phyloP scores from a whole-genome alignment of 2,888 invertebrate genomes.

The Orthosia incerta region DNA sequence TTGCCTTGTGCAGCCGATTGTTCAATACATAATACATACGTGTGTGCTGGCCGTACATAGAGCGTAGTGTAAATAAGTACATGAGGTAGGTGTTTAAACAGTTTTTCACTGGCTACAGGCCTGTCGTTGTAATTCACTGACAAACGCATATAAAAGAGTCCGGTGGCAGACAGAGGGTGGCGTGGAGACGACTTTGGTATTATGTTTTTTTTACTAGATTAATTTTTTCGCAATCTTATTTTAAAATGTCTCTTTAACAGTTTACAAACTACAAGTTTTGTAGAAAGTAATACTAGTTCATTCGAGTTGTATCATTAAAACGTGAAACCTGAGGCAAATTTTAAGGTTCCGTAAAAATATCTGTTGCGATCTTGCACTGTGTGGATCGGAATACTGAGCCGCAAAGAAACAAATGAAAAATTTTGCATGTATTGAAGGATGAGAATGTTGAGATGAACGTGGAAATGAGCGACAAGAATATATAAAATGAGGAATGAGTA shows the following conservation, averaged over 20 bases:
- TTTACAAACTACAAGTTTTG: neutral
- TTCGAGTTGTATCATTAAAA: too few species aligned
- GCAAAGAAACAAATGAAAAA: too few species aligned
- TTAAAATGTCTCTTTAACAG: neutral
- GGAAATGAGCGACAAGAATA: too few species aligned
- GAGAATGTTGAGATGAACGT: too few species aligned
- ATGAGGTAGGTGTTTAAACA: constrained; percentile 78
- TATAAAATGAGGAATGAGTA: too few species aligned
- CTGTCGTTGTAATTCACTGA: constrained; percentile 90
- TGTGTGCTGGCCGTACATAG: constrained; percentile 44
- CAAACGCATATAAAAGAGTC: constrained; percentile 90
- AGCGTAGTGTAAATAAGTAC: constrained; percentile 66
- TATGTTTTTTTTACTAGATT: constrained; percentile 6
- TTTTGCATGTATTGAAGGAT: too few species aligned
- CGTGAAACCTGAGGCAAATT: too few species aligned
- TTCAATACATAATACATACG: constrained; percentile 38
- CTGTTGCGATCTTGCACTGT: too few species aligned
- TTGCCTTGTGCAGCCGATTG: constrained; percentile 37
- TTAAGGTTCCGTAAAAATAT: too few species aligned
- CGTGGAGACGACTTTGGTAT: constrained; percentile 68
- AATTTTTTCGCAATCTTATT: too few species aligned
- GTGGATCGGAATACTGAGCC: too few species aligned
- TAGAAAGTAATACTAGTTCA: too few species aligned
- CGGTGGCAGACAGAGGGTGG: constrained; percentile 74
- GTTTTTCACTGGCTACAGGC: constrained; percentile 83